A percentile compares a stretch with the other conserved stretches of the same genome.
phyloP scores from a whole-genome alignment of 2,888 invertebrate species.

The Leucozona laternaria region DNA sequence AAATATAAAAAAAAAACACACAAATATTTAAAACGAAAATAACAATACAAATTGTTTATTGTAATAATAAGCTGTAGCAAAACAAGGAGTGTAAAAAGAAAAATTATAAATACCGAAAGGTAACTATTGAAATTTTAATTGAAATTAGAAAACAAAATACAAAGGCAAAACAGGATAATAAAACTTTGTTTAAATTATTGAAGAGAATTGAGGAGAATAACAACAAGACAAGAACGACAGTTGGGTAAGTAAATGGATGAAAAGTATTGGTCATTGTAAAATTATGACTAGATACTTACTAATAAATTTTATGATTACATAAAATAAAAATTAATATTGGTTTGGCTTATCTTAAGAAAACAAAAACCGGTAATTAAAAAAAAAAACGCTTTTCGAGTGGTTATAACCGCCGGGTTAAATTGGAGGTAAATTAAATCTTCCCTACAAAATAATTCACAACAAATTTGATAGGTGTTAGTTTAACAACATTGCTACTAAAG shows the following conservation, averaged over 20 bases:
- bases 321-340: no score
- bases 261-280: no score
- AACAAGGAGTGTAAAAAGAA: constrained; percentile 55
- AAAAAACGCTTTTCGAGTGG: no score
- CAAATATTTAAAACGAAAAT: constrained; percentile 43
- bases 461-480: no score
- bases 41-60: constrained; percentile 44
- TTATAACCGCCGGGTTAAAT: no score
- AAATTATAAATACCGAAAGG: constrained; percentile 48
- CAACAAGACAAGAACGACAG: not conserved
- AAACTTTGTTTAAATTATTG: constrained; percentile 27
- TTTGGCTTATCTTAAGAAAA: no score
- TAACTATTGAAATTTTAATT: constrained; percentile 57
- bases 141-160: constrained; percentile 56
- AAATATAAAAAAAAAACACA: not conserved
- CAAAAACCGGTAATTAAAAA: no score
- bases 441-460: no score
- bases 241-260: not conserved
- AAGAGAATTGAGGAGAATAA: not conserved
- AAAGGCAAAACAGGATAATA: constrained; percentile 49
- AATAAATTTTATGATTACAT: no score
- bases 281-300: no score
- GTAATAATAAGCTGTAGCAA: constrained; percentile 61
- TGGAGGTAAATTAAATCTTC: no score
- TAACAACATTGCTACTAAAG: no score